Conservation (phyloP, 2,888 invertebrate genomes). For the Cordylochernes scorpioides region DNA sequence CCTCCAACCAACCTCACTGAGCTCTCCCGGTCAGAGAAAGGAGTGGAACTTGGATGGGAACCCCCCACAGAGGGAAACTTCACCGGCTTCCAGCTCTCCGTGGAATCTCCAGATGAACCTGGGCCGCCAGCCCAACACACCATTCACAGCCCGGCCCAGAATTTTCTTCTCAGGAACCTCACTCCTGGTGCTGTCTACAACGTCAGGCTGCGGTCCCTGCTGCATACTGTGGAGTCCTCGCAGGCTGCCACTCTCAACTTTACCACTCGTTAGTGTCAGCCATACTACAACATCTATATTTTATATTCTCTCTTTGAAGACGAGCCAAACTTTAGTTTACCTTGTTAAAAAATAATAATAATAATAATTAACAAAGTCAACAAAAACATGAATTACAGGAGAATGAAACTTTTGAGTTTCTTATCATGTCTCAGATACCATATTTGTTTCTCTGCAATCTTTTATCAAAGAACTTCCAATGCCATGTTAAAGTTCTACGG, state of each 20-base stretch:
- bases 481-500: too few relatives aligned
- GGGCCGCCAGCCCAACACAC: slow-evolving; percentile 33
- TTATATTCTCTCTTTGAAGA: neutral
- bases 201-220: slow-evolving; percentile 64
- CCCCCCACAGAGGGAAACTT: slow-evolving; percentile 59
- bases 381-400: too few relatives aligned
- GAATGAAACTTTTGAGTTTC: too few relatives aligned
- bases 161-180: slow-evolving; percentile 50
- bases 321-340: too few relatives aligned
- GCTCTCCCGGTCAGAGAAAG: slow-evolving; percentile 50
- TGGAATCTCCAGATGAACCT: slow-evolving; percentile 27
- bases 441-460: too few relatives aligned
- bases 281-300: too few relatives aligned
- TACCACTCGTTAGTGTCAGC: slow-evolving; percentile 37
- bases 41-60: slow-evolving; percentile 56
- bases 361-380: too few relatives aligned
- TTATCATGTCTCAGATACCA: too few relatives aligned
- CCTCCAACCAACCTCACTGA: slow-evolving; percentile 69
- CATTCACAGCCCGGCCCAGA: slow-evolving; percentile 29
- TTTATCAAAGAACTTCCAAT: too few relatives aligned
- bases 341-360: too few relatives aligned
- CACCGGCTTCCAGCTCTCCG: slow-evolving; percentile 43
- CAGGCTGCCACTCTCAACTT: slow-evolving; percentile 55
- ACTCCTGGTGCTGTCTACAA: slow-evolving; percentile 74
- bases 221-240: slow-evolving; percentile 48